These are phyloP conservation scores for Pithys albifrons DNA, from an alignment of 2,113 vertebrate genomes.

Conservation along the genomic window DNA sequence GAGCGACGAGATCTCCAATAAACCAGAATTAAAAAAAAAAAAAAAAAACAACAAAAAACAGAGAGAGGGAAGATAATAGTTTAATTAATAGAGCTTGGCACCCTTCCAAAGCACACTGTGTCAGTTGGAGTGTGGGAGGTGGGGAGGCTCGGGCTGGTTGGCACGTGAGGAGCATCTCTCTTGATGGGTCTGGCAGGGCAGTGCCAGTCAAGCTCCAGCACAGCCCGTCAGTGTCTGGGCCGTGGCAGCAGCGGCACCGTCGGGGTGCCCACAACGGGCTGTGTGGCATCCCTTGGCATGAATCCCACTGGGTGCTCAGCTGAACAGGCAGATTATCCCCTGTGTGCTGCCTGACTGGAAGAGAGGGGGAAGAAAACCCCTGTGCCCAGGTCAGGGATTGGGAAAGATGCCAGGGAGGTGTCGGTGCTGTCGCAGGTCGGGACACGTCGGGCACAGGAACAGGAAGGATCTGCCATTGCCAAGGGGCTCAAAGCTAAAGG, in stretches of 20 bases:
- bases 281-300: not conserved
- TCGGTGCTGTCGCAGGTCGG: not conserved
- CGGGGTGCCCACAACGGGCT: not conserved
- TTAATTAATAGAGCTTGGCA: conserved; percentile 78
- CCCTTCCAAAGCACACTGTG: conserved; percentile 69
- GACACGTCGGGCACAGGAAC: not conserved
- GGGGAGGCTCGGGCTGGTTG: conserved; percentile 57
- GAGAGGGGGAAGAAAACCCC: not conserved
- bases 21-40: not conserved
- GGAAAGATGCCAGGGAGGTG: not conserved
- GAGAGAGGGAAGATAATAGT: conserved; percentile 68
- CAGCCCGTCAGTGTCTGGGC: not conserved
- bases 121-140: conserved; percentile 68
- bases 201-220: not conserved
- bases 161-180: conserved; percentile 60
- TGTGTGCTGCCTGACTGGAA: not conserved
- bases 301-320: not conserved
- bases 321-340: not conserved
- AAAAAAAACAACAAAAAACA: not conserved
- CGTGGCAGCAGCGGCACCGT: not conserved
- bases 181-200: conserved; percentile 67
- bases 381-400: not conserved
- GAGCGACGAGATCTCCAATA: conserved; percentile 59
- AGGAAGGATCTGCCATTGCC: conserved; percentile 28
- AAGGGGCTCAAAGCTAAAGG: conserved; percentile 12